phyloP scores from a whole-genome alignment of 2,797 vertebrate species.

The Prunella strophiata region DNA sequence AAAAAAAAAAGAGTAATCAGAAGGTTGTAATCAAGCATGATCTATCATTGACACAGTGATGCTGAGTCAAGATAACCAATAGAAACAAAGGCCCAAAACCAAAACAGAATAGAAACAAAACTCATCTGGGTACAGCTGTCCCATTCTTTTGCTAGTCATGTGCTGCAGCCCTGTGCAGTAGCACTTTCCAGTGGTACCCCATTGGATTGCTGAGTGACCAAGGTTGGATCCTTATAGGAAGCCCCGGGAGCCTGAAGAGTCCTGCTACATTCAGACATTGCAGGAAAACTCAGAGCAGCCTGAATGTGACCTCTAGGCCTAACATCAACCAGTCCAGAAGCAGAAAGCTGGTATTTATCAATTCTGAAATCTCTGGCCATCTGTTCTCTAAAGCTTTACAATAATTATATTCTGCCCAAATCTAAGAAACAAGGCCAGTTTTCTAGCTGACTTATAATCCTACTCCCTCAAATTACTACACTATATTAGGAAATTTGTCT shows the following conservation, averaged over 20 bases:
- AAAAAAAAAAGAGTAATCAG: neutral
- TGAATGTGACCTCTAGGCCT: neutral
- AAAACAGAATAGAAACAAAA: neutral
- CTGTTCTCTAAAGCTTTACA: constrained; percentile 55
- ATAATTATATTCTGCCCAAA: constrained; percentile 47
- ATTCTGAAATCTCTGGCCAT: constrained; percentile 63
- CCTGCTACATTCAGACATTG: neutral
- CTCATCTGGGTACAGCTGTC: neutral
- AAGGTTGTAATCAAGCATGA: neutral
- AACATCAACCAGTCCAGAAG: neutral
- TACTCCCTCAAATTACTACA: neutral
- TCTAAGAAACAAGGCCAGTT: constrained; percentile 44
- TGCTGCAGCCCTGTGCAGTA: neutral
- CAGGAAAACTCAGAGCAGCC: neutral
- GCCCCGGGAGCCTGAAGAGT: neutral
- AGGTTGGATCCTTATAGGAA: neutral
- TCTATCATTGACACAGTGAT: neutral
- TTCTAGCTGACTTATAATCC: constrained; percentile 22
- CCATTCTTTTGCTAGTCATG: neutral
- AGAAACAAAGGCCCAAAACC: neutral
- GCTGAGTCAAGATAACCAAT: neutral
- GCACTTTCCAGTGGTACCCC: rapidly evolving
- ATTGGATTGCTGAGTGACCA: neutral
- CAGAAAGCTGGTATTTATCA: constrained; percentile 16
- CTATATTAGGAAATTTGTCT: neutral